phyloP scores from a whole-genome alignment of 2,888 invertebrate genomes.

The Erebia ligea region DNA sequence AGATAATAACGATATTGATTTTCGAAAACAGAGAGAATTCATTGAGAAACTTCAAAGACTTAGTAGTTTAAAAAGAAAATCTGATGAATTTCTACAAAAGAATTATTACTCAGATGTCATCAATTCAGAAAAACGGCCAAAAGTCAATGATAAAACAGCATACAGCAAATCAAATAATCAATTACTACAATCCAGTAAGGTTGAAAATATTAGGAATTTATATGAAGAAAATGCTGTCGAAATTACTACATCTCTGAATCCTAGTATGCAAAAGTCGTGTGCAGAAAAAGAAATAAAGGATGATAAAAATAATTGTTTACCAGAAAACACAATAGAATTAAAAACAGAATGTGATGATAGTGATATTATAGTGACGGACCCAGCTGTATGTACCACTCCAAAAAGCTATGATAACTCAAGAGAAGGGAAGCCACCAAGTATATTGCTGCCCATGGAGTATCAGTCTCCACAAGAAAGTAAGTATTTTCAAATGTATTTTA shows the following conservation, averaged over 20 bases:
- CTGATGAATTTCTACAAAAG: slow-evolving; percentile 74
- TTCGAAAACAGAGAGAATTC: slow-evolving; percentile 71
- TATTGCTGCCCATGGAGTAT: slow-evolving; percentile 63
- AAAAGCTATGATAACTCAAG: slow-evolving; percentile 65
- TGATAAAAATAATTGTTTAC: slow-evolving; percentile 54
- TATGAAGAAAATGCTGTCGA: slow-evolving; percentile 70
- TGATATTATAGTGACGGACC: slow-evolving; percentile 75
- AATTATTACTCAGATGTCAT: slow-evolving; percentile 68
- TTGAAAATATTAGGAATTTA: slow-evolving; percentile 64
- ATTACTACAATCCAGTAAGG: slow-evolving; percentile 56
- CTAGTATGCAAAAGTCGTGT: slow-evolving; percentile 54
- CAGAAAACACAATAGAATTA: slow-evolving; percentile 61
- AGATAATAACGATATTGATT: slow-evolving; percentile 61
- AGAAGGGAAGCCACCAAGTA: slow-evolving; percentile 66
- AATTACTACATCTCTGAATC: slow-evolving; percentile 60
- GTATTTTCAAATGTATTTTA: slow-evolving; percentile 45
- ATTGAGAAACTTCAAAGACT: slow-evolving; percentile 75
- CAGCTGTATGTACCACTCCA: slow-evolving; percentile 68
- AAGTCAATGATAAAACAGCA: slow-evolving; percentile 65
- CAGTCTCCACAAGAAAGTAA: slow-evolving; percentile 78
- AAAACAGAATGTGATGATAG: slow-evolving; percentile 78
- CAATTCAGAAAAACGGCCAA: slow-evolving; percentile 70
- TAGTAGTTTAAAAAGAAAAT: slow-evolving; percentile 75
- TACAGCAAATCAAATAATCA: slow-evolving; percentile 61
- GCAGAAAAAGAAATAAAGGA: slow-evolving; percentile 58